Percentiles rank a stretch among this genome's conserved stretches.
These are phyloP conservation scores for Opisthograptis luteolata DNA, from an alignment of 2,888 invertebrate species.

Conservation along the genomic window DNA sequence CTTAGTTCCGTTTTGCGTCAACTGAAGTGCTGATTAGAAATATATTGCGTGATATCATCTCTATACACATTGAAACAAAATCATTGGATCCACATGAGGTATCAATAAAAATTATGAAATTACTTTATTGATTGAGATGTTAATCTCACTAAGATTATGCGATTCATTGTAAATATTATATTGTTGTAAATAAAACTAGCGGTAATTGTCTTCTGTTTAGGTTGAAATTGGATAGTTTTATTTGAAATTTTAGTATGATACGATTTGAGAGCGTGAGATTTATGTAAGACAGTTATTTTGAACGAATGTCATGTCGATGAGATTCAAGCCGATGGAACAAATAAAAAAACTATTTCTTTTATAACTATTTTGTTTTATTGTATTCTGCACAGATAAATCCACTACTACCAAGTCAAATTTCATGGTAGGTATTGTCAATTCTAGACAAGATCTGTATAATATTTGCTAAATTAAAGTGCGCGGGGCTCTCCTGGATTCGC, in stretches of 20 bases:
- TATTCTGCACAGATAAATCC: no score
- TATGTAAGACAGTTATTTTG: slow-evolving; percentile 30
- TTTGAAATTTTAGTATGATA: slow-evolving; percentile 26
- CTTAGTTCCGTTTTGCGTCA: slow-evolving; percentile 11
- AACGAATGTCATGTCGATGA: slow-evolving; percentile 36
- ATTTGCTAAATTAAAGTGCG: no score
- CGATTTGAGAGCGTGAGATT: slow-evolving; percentile 23
- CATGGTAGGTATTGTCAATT: no score
- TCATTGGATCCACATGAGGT: slow-evolving; percentile 1
- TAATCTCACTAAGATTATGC: slow-evolving; percentile 30
- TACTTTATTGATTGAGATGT: slow-evolving; percentile 20
- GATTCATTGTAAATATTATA: slow-evolving; percentile 37
- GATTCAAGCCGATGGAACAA: slow-evolving; percentile 62
- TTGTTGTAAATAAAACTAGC: slow-evolving; percentile 30
- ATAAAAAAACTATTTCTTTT: slow-evolving; percentile 77
- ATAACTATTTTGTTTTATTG: slow-evolving; percentile 43
- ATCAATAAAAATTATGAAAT: slow-evolving; percentile 25
- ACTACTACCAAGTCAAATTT: no score
- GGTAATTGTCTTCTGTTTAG: slow-evolving; percentile 20
- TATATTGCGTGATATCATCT: no score
- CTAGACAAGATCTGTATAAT: no score
- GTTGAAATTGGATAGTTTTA: slow-evolving; percentile 32
- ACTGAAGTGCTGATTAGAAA: slow-evolving; percentile 10
- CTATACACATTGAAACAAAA: not conserved
- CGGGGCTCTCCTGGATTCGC: no score